Base-by-base conservation (phyloP, 2,888 invertebrate genomes). In the Campoplex capitator region DNA sequence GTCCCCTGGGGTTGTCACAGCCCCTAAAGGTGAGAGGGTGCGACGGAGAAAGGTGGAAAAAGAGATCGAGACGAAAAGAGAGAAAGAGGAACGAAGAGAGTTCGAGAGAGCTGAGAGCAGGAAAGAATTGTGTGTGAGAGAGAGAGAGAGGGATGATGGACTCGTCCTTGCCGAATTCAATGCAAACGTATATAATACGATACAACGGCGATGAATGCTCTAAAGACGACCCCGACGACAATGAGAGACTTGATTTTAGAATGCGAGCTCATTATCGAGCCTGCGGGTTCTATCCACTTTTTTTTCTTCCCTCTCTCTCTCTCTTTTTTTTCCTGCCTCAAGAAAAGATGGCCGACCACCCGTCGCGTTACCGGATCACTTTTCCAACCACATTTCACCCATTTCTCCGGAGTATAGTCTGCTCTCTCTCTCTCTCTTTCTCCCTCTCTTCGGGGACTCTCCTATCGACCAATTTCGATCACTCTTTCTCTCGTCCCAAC, bases 181-280 rank as follows among this genome's bases (percentile, higher is more conserved):
- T 89, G 77, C 77, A 51, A 83, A 86, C 76, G 88, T 73, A 73
- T 65, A 91, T 90, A 90, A 91, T 89, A 75, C 89, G 89, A 91
- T 91, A 92, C 91, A 92, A 90, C 88, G 88, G 83, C 88, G 90
- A 89, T 89, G 92, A 92, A 92, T 92, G 86, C 84, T 48, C 70
- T 8, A 56, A 48, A 78, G 86, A 88, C 74, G 75, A 75, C 32
- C 54, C 74, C 62, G 54, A 90, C 89, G 90, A 93, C 92, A 93
- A 93, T 92, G 91, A 92, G 90, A 81, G 90, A 91, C 92, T 92
- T 92, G 93, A 93, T 93, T 92, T 91, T 84, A 89, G 91, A 92
- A 93, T 91, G 89, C 90, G 86, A 91, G 91, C 91, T 93, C 92
- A 91, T 93, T 93, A 93, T 92, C 90, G 91, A 87, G 82, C 89